Base-by-base conservation (phyloP, 2,797 vertebrate genomes). In the Mustela erminea region DNA sequence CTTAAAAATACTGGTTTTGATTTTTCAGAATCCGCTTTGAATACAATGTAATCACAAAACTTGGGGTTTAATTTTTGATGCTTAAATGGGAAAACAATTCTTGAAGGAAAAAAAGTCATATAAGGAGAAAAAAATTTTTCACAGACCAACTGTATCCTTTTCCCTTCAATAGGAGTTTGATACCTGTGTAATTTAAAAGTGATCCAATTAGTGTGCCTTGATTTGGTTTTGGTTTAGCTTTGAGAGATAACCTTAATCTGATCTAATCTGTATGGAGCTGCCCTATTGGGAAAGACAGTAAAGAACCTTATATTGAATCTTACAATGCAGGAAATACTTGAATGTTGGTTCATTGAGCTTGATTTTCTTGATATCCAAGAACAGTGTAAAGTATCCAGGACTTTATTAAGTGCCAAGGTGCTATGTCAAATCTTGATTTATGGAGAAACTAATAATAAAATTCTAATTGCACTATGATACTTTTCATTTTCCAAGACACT, bases 171-270 rank as follows among this genome's bases (percentile, higher is more conserved):
- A 68, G 60, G 52, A 83, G 18, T 94, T 88, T 27, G 66, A 32
- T 95, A 62, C 32, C 85, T 95, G 56, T 72, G 1, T 96, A 87
- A 95, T 70, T 94, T 12, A 80, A 17, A 95, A 95, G 75, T 92
- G 78, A 89, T 88, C 54, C 87, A 74, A 21, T 90, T 78, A 87
- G 17, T 29, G 38, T 35, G 43, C 43, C n/a, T 85, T 90, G 75
- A 41, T 78, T 60, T 52, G 56, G 35, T 95, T 90, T 84, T 84
- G 74, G 21, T 32, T 78, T 88, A 60, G n/a, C 49, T 68, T 93
- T 60, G 41, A 66, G 68, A 56, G 64, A 75, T 46, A 54, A 62
- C 66, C 54, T 92, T 90, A 49, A 7, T 83, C 21, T 75, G 54
- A 89, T 93, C 54, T 96, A 78, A n/a, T 94, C 85, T 32, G 85